Evolutionary conservation across 2,797 vertebrate species (phyloP), one percentile per base, ranked within the genome.

Genomic region (Gallinago nigripennis): DNA sequence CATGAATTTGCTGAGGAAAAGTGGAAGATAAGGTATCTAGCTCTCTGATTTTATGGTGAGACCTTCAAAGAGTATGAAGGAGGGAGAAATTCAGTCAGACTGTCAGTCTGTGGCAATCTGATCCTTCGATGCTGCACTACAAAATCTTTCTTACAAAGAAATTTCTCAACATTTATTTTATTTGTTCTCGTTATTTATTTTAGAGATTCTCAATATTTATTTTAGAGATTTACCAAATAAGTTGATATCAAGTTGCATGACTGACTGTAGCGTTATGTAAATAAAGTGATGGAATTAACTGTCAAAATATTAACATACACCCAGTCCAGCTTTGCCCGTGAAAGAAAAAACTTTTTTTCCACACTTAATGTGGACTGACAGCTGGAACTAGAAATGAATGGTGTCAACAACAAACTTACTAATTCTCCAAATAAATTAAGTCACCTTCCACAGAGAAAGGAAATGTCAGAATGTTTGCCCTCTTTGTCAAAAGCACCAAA

Each of bases 71-170:
- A 73, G 20, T 58, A 31, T 51, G 48, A 88, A 95, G 86, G 70
- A 95, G 61, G 41, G 28, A 90, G 28, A 94, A 86, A 84, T 21
- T 94, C 75, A 94, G 90, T 53, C 63, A 87, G 82, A 72, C 27
- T 88, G 89, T 76, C 64, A 92, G 76, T 90, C 93, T 94, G 53
- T 94, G 82, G 56, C 78, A 96, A 89, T 76, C 82, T 92, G 83
- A 72, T 95, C 82, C 30, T 63, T 86, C 46, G 73, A 57, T 75
- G 69, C 75, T 92, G 89, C 93, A 91, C 93, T 93, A 88, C 51
- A 86, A 96, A 92, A 56, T 76, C 84, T 91, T 97, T 96, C 86
- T 95, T 94, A 95, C 51, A 87, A 10, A 94, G 95, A 93, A 96
- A 95, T 94, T 97, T 96, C 88, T 97, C 94, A 95, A 65, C 64